Evolutionary conservation across 2,797 vertebrate species (phyloP).

Genomic region (Falco novaeseelandiae): DNA sequence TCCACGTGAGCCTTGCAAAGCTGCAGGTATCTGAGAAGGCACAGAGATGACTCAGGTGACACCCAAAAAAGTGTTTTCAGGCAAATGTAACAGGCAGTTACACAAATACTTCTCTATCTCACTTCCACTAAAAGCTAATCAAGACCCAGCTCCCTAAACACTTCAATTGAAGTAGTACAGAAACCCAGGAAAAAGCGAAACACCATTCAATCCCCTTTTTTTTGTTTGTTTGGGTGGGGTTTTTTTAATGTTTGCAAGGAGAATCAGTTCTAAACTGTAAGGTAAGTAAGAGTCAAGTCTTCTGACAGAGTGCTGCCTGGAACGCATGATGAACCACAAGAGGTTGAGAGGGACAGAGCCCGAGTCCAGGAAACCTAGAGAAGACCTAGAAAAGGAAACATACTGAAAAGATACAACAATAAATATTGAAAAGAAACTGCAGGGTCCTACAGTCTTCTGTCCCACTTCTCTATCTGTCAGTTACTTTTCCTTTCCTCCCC

Average conservation of each 20-base stretch:
- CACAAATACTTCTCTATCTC: not conserved
- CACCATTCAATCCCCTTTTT: not conserved
- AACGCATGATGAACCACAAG: not conserved
- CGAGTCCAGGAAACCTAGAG: not conserved
- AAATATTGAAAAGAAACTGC: not conserved
- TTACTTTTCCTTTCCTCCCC: not conserved
- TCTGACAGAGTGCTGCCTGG: not conserved
- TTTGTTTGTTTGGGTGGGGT: no score
- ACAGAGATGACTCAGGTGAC: not conserved
- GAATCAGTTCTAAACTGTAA: not conserved
- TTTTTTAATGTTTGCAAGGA: not conserved
- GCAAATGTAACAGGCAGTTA: not conserved
- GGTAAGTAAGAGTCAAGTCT: not conserved
- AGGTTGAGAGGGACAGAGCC: not conserved
- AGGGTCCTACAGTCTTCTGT: not conserved
- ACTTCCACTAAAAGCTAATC: not conserved
- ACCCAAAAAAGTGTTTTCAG: not conserved
- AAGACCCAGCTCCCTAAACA: not conserved
- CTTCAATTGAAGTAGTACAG: not conserved
- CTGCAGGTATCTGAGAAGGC: not conserved
- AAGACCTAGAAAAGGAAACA: slow-evolving; percentile 13
- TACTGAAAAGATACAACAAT: not conserved
- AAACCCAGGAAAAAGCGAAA: not conserved
- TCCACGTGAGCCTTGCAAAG: not conserved
- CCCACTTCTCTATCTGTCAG: not conserved